Evolutionary conservation across 2,797 vertebrate genomes (phyloP).

Genomic region (Brotula barbata): DNA sequence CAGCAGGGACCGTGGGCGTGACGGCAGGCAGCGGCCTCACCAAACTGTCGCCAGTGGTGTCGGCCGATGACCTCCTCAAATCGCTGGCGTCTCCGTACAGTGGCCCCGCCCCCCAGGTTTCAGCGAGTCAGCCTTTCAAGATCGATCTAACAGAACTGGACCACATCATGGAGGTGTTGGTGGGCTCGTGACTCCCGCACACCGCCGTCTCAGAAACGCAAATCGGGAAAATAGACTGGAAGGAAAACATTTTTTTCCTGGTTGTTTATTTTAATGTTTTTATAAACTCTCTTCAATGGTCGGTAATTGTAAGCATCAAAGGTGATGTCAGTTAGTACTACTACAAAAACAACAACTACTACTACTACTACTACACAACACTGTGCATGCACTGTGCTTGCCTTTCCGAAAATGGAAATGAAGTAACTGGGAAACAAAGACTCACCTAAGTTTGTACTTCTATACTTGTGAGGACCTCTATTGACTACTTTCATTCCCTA

Average conservation of each 20-base stretch:
- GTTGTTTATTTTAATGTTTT: conserved; percentile 47
- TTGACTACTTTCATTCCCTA: conserved; percentile 37
- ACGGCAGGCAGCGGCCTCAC: conserved; percentile 78
- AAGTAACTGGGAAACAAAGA: conserved; percentile 80
- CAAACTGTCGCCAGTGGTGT: conserved; percentile 91
- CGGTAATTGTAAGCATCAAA: conserved; percentile 76
- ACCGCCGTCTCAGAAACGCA: conserved; percentile 13
- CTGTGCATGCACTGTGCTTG: conserved; percentile 96
- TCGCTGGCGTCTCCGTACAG: conserved; percentile 88
- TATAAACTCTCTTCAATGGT: conserved; percentile 63
- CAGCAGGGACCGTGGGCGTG: conserved; percentile 69
- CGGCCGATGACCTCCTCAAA: conserved; percentile 94
- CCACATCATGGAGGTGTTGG: conserved; percentile 99
- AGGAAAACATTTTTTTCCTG: conserved; percentile 28
- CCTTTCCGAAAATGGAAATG: conserved; percentile 82
- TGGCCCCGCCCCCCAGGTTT: conserved; percentile 85
- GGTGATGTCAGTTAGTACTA: conserved; percentile 79
- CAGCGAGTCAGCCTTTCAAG: conserved; percentile 98
- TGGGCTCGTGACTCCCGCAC: conserved; percentile 85
- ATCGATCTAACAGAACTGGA: conserved; percentile 98
- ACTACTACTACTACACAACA: conserved; percentile 84
- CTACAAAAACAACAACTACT: conserved; percentile 69
- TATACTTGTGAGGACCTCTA: conserved; percentile 57
- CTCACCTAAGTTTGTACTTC: conserved; percentile 53
- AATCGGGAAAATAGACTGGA: conserved; percentile 51